Base-by-base conservation (phyloP, 1,140 invertebrate species). In the Caenorhabditis briggsae region DNA sequence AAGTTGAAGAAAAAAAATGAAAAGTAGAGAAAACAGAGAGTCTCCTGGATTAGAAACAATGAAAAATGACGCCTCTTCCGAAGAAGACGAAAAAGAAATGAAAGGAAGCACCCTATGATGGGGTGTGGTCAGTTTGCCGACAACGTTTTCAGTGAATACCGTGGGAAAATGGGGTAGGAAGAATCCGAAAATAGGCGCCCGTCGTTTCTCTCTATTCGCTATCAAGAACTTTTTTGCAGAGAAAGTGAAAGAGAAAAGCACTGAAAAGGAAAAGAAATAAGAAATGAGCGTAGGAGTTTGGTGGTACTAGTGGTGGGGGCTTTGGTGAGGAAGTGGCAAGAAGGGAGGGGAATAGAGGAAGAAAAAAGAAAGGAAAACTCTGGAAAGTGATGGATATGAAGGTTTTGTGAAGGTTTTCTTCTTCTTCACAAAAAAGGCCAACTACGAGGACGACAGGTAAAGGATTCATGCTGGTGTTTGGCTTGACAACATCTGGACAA, bases 51-150 rank as follows among this genome's bases (percentile, higher is more conserved):
- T 78, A 78, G 70, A 78, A 78, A 78, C 70, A 46, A 53, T 78
- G 70, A 78, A 78, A 78, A 78, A 78, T 78, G 70, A 78, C 70
- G 70, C 70, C 70, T 78, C 33, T n/a, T 78, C 46, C 14, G 8
- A 78, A 18, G 33, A 33, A 33, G 33, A 33, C 33, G 33, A 3
- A 3, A 33, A 33, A 33, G 33, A 33, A 33, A 33, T 33, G 20
- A 48, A 78, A 11, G 70, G 46, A 23, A 11, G 41, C 12, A 56
- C 6, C 55, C 33, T 25, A 82, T 16, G 48, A 5, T n/a, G 23
- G 53, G 53, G 25, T 83, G 82, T 83, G 53, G 82, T 56, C 82
- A 83, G 41, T 61, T 61, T 61, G 33, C 33, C 33, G 78, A 55
- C 48, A 48, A 16, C 48, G 78, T 41, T 25, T 20, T 48, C 18